Conservation (phyloP, 2,888 invertebrate species). For the Dryadula phaetusa region DNA sequence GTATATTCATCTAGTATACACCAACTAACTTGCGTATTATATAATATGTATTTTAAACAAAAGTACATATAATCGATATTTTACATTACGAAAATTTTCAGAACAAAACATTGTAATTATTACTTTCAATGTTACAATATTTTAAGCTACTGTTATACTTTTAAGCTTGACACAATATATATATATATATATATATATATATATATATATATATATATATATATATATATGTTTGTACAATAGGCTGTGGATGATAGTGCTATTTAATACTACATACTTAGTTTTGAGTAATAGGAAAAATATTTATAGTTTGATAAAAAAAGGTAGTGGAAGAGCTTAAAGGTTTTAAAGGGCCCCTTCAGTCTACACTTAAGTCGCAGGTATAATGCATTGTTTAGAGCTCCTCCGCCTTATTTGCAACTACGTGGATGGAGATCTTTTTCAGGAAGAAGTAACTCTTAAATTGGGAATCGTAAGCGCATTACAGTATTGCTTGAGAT, state of each 20-base stretch:
- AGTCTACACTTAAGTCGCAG: no score
- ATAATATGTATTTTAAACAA: constrained; percentile 37
- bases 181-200: background rate
- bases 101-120: background rate
- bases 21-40: constrained; percentile 73
- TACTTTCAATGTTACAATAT: background rate
- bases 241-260: background rate
- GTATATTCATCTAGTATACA: constrained; percentile 81
- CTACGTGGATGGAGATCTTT: no score
- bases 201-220: background rate
- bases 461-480: no score
- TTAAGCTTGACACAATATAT: background rate
- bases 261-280: background rate
- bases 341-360: no score
- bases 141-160: background rate
- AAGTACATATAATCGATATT: background rate
- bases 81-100: background rate
- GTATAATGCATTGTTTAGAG: no score
- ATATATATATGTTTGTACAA: background rate
- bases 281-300: background rate
- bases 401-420: no score
- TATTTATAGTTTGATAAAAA: no score
- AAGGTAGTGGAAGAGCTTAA: no score
- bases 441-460: no score
- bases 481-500: no score